These are phyloP conservation scores for Piaya cayana DNA, from an alignment of 2,113 vertebrate species.

Conservation along the genomic window DNA sequence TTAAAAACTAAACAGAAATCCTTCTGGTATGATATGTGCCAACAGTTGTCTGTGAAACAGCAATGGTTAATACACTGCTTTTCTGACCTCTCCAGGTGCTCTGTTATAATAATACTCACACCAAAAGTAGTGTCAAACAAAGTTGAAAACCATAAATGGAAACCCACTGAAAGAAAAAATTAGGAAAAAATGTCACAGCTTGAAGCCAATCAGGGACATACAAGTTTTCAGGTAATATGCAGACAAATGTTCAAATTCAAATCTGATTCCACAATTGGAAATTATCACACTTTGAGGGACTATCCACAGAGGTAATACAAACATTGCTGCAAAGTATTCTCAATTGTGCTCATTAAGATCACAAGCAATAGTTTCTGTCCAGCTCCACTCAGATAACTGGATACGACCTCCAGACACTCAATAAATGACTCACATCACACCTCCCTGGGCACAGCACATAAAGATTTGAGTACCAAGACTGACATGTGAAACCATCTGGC, in stretches of 20 bases:
- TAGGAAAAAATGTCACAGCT: not conserved
- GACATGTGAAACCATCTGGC: not conserved
- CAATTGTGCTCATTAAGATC: not conserved
- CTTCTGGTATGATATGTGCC: not conserved
- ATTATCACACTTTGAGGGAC: not conserved
- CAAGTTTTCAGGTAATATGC: not conserved
- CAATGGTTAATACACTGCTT: not conserved
- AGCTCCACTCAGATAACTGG: not conserved
- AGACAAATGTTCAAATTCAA: not conserved
- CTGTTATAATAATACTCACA: not conserved
- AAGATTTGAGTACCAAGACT: not conserved
- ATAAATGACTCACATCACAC: not conserved
- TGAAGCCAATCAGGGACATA: not conserved
- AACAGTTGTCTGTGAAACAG: not conserved
- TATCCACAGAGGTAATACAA: not conserved
- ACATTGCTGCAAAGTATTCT: not conserved
- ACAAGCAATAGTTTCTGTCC: not conserved
- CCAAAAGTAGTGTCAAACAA: not conserved
- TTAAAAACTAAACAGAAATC: conserved; percentile 16
- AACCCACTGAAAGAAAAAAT: not conserved
- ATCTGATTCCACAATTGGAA: not conserved
- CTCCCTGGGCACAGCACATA: not conserved
- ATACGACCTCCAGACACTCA: not conserved
- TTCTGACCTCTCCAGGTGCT: not conserved
- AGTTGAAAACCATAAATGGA: not conserved